A percentile compares a stretch with the other conserved stretches of the same genome.
These are phyloP conservation scores for Neoitamus cyanurus DNA, from an alignment of 2,888 invertebrate genomes.

Conservation along the genomic window DNA sequence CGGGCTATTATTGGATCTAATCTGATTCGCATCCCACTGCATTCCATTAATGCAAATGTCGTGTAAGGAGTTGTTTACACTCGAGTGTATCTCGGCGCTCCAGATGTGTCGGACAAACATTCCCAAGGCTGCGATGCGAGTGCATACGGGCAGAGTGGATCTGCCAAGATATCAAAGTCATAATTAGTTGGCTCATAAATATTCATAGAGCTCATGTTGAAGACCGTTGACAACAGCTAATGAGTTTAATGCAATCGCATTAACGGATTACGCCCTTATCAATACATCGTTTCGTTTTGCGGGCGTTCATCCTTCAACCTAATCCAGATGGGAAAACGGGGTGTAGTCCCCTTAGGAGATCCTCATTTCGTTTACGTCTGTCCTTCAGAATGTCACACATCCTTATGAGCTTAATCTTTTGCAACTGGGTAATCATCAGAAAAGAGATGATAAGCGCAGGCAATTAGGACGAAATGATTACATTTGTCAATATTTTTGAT, in stretches of 20 bases:
- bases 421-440: not conserved
- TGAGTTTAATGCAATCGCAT: conserved; percentile 9
- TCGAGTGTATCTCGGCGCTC: not conserved
- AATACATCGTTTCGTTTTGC: not conserved
- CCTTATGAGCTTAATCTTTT: not conserved
- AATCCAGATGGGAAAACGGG: not conserved
- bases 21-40: not conserved
- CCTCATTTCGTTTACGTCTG: not conserved
- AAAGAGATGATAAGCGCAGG: not conserved
- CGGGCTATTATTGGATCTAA: not conserved
- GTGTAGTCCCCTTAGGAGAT: not conserved
- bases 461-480: too few species aligned
- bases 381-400: not conserved
- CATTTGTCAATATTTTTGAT: too few species aligned
- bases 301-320: not conserved
- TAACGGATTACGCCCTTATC: conserved; percentile 14
- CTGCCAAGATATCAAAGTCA: not conserved
- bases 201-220: not conserved
- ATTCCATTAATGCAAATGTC: not conserved
- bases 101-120: not conserved
- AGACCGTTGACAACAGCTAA: conserved; percentile 11
- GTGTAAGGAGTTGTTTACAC: not conserved
- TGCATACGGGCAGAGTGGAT: not conserved
- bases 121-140: not conserved
- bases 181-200: conserved; percentile 9